Evolutionary conservation across 64 coral and sea anemone species (phyloP).

Genomic region (Montipora cactus): DNA sequence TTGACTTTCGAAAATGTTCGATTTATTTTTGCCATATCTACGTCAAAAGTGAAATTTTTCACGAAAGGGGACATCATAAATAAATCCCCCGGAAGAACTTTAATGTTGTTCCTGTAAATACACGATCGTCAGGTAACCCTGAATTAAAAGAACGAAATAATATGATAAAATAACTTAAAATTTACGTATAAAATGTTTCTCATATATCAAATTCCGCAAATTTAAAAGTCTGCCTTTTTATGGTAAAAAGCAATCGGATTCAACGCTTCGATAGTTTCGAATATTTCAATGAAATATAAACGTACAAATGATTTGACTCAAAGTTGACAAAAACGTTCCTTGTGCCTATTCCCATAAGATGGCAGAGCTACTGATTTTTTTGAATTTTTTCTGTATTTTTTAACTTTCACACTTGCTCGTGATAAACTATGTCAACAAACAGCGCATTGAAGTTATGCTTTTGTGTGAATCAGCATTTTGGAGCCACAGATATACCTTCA

Average conservation of each 20-base stretch:
- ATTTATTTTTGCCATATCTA: neutral
- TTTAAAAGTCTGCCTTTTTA: slow-evolving; percentile 11
- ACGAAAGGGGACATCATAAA: neutral
- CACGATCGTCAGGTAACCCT: neutral
- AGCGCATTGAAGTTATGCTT: neutral
- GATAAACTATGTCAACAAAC: slow-evolving; percentile 12
- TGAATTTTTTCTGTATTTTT: slow-evolving; percentile 28
- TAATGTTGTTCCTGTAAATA: slow-evolving; percentile 37
- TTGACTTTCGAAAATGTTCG: slow-evolving; percentile 7
- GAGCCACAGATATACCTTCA: neutral
- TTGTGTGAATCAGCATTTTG: slow-evolving; percentile 41
- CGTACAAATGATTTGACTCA: too few relatives aligned
- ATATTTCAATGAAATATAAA: neutral
- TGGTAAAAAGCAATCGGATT: neutral
- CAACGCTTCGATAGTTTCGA: neutral
- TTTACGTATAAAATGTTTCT: neutral
- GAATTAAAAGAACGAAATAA: neutral
- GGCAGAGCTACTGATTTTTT: neutral
- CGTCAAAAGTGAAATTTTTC: slow-evolving; percentile 23
- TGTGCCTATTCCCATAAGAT: neutral
- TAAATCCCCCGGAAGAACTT: slow-evolving; percentile 21
- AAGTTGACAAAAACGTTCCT: too few relatives aligned
- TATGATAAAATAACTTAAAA: neutral
- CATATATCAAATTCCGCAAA: neutral
- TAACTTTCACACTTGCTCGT: neutral